A percentile compares a stretch with the other conserved stretches of the same genome.
These are phyloP conservation scores for Pipistrellus pygmaeus DNA, from an alignment of 2,797 vertebrate genomes.

Conservation along the genomic window DNA sequence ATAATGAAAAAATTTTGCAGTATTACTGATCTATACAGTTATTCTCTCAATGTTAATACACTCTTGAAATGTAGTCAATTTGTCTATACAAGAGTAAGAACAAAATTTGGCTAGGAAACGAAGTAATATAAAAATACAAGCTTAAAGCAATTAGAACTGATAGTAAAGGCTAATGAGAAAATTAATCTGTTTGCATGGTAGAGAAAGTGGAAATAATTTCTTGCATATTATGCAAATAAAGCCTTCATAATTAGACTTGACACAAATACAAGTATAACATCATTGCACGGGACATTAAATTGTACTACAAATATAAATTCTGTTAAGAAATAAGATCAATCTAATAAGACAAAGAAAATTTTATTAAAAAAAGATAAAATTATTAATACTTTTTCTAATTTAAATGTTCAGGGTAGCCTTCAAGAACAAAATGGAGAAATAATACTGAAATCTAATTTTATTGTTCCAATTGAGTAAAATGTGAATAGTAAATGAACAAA, in stretches of 20 bases:
- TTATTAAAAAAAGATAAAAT: conserved; percentile 58
- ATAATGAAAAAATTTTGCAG: conserved; percentile 55
- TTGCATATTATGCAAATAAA: conserved; percentile 70
- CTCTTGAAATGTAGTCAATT: conserved; percentile 44
- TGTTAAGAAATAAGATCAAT: conserved; percentile 55
- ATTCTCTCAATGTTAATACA: conserved; percentile 20
- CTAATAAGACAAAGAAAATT: conserved; percentile 1
- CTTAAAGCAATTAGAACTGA: conserved; percentile 59
- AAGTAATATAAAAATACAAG: conserved; percentile 46
- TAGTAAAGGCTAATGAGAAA: conserved; percentile 70
- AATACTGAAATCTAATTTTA: conserved; percentile 34
- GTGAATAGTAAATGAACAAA: not conserved
- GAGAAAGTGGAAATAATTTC: conserved; percentile 74
- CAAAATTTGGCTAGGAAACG: not conserved
- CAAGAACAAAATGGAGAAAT: not conserved
- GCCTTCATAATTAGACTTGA: conserved; percentile 80
- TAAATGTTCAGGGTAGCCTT: conserved; percentile 28
- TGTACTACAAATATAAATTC: conserved; percentile 68
- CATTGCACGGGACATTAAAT: conserved; percentile 72
- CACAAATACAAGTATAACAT: conserved; percentile 78
- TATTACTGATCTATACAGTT: not conserved
- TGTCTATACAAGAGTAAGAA: not conserved
- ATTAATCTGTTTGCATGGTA: conserved; percentile 50
- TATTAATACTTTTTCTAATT: conserved; percentile 37
- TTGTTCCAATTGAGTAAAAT: conserved; percentile 37